Conservation (phyloP, 2,888 invertebrate genomes). For the Eupsilia transversa region DNA sequence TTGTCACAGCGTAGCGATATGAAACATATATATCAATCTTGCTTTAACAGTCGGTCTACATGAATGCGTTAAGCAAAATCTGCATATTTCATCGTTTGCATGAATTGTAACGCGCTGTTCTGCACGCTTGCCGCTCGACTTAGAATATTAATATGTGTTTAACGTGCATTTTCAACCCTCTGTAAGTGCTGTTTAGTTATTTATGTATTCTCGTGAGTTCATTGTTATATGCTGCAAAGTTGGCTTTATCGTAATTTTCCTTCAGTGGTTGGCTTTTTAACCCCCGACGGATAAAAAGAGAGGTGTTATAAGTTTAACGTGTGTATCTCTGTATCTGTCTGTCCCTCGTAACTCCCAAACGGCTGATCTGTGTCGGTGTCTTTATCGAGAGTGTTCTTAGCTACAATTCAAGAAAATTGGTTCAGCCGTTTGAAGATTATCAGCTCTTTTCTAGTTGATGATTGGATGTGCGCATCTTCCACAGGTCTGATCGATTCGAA, state of each 20-base stretch:
- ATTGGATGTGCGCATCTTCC: too few species aligned
- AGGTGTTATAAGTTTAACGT: too few species aligned
- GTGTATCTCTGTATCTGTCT: too few species aligned
- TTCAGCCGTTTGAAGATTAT: too few species aligned
- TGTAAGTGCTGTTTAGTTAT: slow-evolving; percentile 40
- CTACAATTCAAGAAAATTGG: too few species aligned
- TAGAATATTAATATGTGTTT: slow-evolving; percentile 56
- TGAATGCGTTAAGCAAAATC: slow-evolving; percentile 54
- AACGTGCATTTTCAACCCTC: slow-evolving; percentile 52
- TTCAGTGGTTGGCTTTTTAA: slow-evolving; percentile 13
- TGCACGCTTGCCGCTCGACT: slow-evolving; percentile 54
- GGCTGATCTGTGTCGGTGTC: too few species aligned
- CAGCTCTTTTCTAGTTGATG: too few species aligned
- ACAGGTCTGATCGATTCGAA: too few species aligned
- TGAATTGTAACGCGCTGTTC: slow-evolving; percentile 53
- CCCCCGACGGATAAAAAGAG: too few species aligned
- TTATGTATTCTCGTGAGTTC: slow-evolving; percentile 40
- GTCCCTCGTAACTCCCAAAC: too few species aligned
- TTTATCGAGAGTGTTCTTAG: too few species aligned
- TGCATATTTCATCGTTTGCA: slow-evolving; percentile 64
- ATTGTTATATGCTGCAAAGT: slow-evolving; percentile 37
- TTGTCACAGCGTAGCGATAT: slow-evolving; percentile 34
- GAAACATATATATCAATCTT: slow-evolving; percentile 43
- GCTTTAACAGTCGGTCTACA: slow-evolving; percentile 42
- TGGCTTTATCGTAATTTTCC: slow-evolving; percentile 17